Percentiles rank a stretch among this genome's conserved stretches.
Evolutionary conservation across 2,888 invertebrate genomes (phyloP).

Genomic region (Heterodera filipjevi): DNA sequence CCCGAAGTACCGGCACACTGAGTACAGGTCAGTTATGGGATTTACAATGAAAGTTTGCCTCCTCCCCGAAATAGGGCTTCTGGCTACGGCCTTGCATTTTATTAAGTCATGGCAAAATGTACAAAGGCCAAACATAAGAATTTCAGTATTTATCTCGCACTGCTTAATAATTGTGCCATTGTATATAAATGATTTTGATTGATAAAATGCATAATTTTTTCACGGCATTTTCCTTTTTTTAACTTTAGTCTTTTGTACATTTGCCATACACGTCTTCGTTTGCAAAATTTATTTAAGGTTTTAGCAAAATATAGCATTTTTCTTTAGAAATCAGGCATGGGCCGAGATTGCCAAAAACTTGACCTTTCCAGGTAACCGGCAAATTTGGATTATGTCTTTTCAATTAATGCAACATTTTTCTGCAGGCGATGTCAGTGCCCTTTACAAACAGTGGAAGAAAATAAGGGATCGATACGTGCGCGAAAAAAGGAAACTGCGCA

Average conservation of each 20-base stretch:
- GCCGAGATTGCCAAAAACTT: constrained; percentile 48
- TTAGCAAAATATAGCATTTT: neutral
- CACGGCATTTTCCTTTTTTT: too few relatives aligned
- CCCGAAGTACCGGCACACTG: constrained; percentile 50
- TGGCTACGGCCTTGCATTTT: too few relatives aligned
- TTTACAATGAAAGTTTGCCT: neutral
- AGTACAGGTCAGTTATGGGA: constrained; percentile 1
- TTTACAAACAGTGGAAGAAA: constrained; percentile 64
- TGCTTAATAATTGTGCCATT: too few relatives aligned
- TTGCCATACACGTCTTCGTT: too few relatives aligned
- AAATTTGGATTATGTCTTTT: neutral
- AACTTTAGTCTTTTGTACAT: too few relatives aligned
- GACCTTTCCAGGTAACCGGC: constrained; percentile 47
- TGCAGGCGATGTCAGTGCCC: constrained; percentile 49
- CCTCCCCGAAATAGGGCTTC: too few relatives aligned
- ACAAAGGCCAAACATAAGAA: too few relatives aligned
- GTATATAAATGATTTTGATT: too few relatives aligned
- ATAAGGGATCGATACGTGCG: constrained; percentile 60
- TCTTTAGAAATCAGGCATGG: constrained; percentile 49
- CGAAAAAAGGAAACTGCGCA: constrained; percentile 51
- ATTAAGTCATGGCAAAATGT: too few relatives aligned
- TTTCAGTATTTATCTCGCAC: too few relatives aligned
- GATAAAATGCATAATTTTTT: too few relatives aligned
- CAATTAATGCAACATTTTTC: neutral
- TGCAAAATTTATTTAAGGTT: too few relatives aligned